Evolutionary conservation across 2,797 vertebrate genomes (phyloP), one percentile per base, ranked within the genome.

Genomic region (Taenioides sp.): DNA sequence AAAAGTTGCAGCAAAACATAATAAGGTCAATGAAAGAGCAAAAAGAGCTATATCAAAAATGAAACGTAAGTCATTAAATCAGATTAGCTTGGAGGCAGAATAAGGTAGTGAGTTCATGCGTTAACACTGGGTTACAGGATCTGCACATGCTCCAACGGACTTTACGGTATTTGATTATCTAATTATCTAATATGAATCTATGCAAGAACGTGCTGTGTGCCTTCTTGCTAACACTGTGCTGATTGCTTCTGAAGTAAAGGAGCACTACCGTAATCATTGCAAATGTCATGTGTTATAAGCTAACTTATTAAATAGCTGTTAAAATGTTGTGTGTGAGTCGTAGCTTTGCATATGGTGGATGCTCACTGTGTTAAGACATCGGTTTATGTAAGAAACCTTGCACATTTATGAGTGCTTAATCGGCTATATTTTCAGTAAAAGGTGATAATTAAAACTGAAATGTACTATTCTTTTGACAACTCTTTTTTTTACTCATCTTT

Each of bases 251-350:
- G 69, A 83, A 76, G 69, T 67, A 52, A 55, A 67, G 75, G 76
- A 49, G 22, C 23, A 49, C 78, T 70, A 68, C 73, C 34, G 76
- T 72, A 88, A 87, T 89, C 82, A 86, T 76, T 68, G 77, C 80
- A 90, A 88, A 90, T 88, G 88, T 89, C 88, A 90, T 82, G 78
- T 77, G 67, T 77, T 66, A 88, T 87, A 80, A 84, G 84, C 81
- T 76, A 74, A 80, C 80, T 81, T 75, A 75, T 82, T 88, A 86
- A 90, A 83, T 72, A 79, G 80, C 83, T 73, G 84, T 88, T 89
- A 84, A 84, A 85, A 14, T 17, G 14, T 85, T 73, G 80, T 68
- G 71, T 71, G 65, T 75, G 79, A 87, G 73, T 83, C 79, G 67
- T 47, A 70, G 76, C n/a, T 27, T 11, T 62, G 79, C 89, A 87